These are phyloP conservation scores for Axinella damicornis DNA, from an alignment of 37 sponge, comb jelly and placozoan genomes.

Conservation along the genomic window DNA sequence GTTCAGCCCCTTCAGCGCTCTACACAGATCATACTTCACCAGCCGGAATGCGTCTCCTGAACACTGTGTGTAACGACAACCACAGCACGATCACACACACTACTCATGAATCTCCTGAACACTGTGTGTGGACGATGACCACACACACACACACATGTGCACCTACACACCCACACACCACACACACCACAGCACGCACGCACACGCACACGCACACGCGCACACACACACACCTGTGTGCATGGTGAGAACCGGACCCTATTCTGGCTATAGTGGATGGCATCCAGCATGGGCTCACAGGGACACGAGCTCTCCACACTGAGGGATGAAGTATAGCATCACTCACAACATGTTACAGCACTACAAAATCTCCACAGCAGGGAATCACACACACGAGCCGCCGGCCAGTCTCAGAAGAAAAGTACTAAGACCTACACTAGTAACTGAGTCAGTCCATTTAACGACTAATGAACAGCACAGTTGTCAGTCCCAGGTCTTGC, in stretches of 20 bases:
- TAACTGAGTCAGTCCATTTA: too few relatives aligned
- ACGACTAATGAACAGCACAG: too few relatives aligned
- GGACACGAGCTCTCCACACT: constrained; percentile 56
- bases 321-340: neutral
- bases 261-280: constrained; percentile 68
- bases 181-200: too few relatives aligned
- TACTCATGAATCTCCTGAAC: too few relatives aligned
- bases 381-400: too few relatives aligned
- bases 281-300: constrained; percentile 82
- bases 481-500: too few relatives aligned
- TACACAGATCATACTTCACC: constrained; percentile 87
- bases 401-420: too few relatives aligned
- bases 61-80: constrained; percentile 30
- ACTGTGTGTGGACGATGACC: too few relatives aligned
- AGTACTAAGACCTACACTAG: too few relatives aligned
- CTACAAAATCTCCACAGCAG: too few relatives aligned
- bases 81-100: too few relatives aligned
- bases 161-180: constrained; percentile 41
- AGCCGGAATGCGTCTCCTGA: constrained; percentile 80
- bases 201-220: constrained; percentile 2
- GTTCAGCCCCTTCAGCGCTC: constrained; percentile 35
- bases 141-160: neutral
- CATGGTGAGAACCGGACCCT: constrained; percentile 74
- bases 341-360: too few relatives aligned
- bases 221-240: constrained; percentile 47